Base-by-base conservation (phyloP, 2,888 invertebrate genomes). In the Argyresthia albistria region DNA sequence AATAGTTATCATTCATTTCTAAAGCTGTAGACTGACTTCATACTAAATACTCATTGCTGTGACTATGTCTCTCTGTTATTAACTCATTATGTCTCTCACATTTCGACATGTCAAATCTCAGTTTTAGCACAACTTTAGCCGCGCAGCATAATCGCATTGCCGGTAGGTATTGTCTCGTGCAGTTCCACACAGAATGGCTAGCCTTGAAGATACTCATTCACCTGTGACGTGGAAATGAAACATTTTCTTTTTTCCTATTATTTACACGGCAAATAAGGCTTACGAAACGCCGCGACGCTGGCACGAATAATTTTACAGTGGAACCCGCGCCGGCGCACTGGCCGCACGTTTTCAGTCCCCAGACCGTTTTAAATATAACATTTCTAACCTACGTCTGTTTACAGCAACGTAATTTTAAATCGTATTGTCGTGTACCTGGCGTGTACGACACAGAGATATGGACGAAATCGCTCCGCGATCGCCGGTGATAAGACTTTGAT, bases 131-230 rank as follows among this genome's bases (percentile, higher is more conserved):
- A 25, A 25, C 6, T 25, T 2, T 4, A 25, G 3, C 3, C 2
- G 25, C 25, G 25, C 25, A 25, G 25, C 25, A 2, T 25, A 25
- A 25, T 25, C 25, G 25, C 25, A 25, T 25, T 25, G 25, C 25
- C 25, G 25, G 25, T 25, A 16, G 25, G 25, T 25, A 16, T 45
- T 14, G 45, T 45, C 45, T 45, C 45, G 39, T n/a, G 43, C 47
- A 47, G 66, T 67, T 59, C 66, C 67, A 71, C 75, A 79, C 77
- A 77, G 73, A 72, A 73, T 70, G 69, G 67, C 65, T 70, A 75
- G 67, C 80, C 83, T 81, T 83, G 80, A 65, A 69, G 71, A 66
- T 73, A 70, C 69, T 72, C 77, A 73, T 75, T 82, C 71, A 73
- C 67, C 73, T 75, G 70, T 78, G 79, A 81, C 81, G 80, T 77